Base-by-base conservation (phyloP, 1,140 invertebrate species). In the Dendroctonus valens region DNA sequence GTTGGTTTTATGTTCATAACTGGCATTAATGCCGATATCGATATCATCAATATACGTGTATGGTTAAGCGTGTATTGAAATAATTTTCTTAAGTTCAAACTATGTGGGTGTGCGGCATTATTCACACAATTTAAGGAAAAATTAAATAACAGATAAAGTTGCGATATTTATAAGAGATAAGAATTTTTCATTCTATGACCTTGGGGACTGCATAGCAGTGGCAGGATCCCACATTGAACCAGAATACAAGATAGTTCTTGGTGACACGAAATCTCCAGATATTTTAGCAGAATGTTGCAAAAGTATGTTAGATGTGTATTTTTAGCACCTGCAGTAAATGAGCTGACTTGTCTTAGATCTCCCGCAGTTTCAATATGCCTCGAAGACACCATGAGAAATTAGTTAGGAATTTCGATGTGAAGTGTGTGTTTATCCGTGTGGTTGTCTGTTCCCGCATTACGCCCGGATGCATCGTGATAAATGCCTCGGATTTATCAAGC, bases 381-480 rank as follows among this genome's bases (percentile, higher is more conserved):
- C 26, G 26, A 26, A 26, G 26, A 58, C 15, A 44, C 41, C 55
- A 52, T 54, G 42, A 39, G 48, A 46, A 63, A 63, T 63, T 15
- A 46, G 41, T 48, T 9, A 55, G 42, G 50, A 62, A 62, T 62
- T 62, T 52, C 50, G 57, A 57, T 57, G n/a, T 65, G 39, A 26
- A 57, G n/a, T 41, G 46, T 65, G 62, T 65, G 55, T 57, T 57
- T 49, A 37, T 15, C 41, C n/a, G 42, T 59, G 14, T 14, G 37
- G 62, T 65, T 57, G 62, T 65, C 62, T 55, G 52, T 65, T 57
- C 41, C 42, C 39, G 62, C 53, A 49, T 57, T 65, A 65, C 62
- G 62, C 62, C 52, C 62, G 62, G 62, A 65, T 65, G 62, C 62
- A 55, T 37, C 42, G 46, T 65, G 62, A 65, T 65, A 65, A 65